Conservation (phyloP, 2,113 vertebrate genomes). For the Elephantulus edwardii region DNA sequence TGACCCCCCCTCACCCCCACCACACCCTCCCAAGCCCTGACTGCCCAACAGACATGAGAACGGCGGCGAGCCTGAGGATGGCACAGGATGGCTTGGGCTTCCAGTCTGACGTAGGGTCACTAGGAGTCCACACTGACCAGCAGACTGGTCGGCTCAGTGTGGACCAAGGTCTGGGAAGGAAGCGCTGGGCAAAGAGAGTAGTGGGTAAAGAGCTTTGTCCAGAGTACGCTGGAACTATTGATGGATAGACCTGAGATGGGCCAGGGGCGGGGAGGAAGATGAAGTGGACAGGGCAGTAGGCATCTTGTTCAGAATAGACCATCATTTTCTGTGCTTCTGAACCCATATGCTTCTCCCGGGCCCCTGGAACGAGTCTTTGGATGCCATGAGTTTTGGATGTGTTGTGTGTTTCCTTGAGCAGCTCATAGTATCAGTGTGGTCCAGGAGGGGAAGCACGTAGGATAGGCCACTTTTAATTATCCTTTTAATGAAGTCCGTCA, state of each 20-base stretch:
- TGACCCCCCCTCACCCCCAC: too few species aligned
- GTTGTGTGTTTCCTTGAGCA: rapidly evolving
- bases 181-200: neutral
- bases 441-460: neutral
- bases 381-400: neutral
- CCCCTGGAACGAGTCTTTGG: rapidly evolving
- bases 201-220: rapidly evolving
- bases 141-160: rapidly evolving
- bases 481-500: rapidly evolving
- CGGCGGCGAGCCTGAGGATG: too few species aligned
- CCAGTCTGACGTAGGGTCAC: too few species aligned
- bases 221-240: neutral
- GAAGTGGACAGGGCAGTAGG: rapidly evolving
- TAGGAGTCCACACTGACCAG: too few species aligned
- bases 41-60: too few species aligned
- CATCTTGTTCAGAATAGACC: neutral
- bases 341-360: neutral
- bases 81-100: too few species aligned
- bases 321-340: neutral
- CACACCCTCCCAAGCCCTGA: too few species aligned
- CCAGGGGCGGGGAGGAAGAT: rapidly evolving
- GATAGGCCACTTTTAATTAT: neutral
- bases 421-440: too few species aligned
- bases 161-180: neutral
- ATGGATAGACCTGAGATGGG: rapidly evolving